Evolutionary conservation across 2,888 invertebrate genomes (phyloP).

Genomic region (Thalpophila matura): DNA sequence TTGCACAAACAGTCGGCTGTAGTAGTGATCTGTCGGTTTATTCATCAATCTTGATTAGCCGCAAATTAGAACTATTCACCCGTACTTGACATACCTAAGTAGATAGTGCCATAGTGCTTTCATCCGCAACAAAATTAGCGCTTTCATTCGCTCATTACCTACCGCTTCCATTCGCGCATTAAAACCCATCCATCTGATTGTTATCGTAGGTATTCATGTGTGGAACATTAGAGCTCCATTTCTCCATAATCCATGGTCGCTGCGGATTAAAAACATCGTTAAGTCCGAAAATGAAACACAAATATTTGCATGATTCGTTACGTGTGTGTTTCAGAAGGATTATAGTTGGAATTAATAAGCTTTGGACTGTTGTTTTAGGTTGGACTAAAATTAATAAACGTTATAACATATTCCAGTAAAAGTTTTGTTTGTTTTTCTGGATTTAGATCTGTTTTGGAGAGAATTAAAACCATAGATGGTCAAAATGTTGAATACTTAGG

Average conservation of each 20-base stretch:
- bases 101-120: too few relatives aligned
- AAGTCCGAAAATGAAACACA: conserved; percentile 83
- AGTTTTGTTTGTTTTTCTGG: conserved; percentile 7
- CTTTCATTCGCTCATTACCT: too few relatives aligned
- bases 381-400: conserved; percentile 25
- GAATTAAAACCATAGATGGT: not conserved
- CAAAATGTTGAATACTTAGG: too few relatives aligned
- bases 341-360: conserved; percentile 71
- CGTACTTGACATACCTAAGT: too few relatives aligned
- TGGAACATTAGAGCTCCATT: conserved; percentile 19
- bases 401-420: conserved; percentile 19
- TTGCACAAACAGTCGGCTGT: too few relatives aligned
- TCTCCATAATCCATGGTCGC: conserved; percentile 31
- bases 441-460: conserved; percentile 4
- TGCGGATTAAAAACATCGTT: conserved; percentile 85
- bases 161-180: too few relatives aligned
- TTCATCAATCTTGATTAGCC: too few relatives aligned
- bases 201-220: too few relatives aligned
- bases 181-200: too few relatives aligned
- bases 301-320: conserved; percentile 77
- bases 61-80: too few relatives aligned
- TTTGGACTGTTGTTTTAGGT: conserved; percentile 64
- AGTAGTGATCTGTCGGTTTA: too few relatives aligned
- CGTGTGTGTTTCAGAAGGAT: conserved; percentile 68
- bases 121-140: too few relatives aligned